Conservation (phyloP, 2,113 vertebrate species). For the Physeter macrocephalus region DNA sequence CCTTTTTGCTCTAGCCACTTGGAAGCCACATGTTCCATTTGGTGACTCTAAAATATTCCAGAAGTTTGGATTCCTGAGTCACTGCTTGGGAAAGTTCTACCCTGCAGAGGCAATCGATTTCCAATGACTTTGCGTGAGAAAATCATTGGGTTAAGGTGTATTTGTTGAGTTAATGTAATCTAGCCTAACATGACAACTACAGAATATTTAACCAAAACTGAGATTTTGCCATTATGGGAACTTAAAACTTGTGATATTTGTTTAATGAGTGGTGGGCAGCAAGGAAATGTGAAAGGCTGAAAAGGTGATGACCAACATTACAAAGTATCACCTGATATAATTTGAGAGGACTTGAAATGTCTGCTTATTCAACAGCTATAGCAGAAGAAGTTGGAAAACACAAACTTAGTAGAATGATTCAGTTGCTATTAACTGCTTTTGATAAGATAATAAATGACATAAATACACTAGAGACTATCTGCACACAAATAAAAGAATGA, state of each 20-base stretch:
- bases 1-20: background rate
- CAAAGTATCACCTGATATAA: background rate
- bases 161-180: background rate
- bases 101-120: fast-evolving
- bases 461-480: background rate
- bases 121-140: background rate
- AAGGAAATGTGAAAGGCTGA: background rate
- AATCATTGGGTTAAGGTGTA: background rate
- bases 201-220: background rate
- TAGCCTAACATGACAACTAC: background rate
- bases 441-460: background rate
- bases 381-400: background rate
- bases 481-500: background rate
- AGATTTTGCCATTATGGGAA: background rate
- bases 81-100: background rate
- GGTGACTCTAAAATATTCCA: background rate
- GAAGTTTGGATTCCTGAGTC: background rate
- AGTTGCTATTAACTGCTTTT: background rate
- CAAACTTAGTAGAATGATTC: background rate
- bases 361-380: background rate
- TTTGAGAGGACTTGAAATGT: background rate
- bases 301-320: background rate
- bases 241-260: background rate
- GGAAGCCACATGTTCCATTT: background rate
- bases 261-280: background rate